These are phyloP conservation scores for Euzetes globulus DNA, from an alignment of 2,888 invertebrate genomes.

Conservation along the genomic window DNA sequence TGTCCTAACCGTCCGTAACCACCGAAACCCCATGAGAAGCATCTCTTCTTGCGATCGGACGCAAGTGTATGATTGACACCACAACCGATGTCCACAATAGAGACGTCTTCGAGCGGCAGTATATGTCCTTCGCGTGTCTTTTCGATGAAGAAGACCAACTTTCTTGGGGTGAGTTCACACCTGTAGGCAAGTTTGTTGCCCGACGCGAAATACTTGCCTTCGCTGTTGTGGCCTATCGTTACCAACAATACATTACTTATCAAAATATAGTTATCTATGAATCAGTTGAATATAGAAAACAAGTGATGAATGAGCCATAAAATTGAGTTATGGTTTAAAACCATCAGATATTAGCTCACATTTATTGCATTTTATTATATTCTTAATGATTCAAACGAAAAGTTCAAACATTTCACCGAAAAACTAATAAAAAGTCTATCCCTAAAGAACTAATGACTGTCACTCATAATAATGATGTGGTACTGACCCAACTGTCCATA, in stretches of 20 bases:
- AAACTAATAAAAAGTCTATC: too few species aligned
- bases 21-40: constrained; percentile 91
- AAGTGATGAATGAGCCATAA: too few species aligned
- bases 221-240: constrained; percentile 72
- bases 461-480: not conserved
- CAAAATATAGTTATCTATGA: too few species aligned
- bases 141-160: constrained; percentile 76
- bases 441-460: not conserved
- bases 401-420: too few species aligned
- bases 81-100: constrained; percentile 80
- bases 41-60: constrained; percentile 76
- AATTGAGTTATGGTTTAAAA: too few species aligned
- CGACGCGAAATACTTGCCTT: constrained; percentile 87
- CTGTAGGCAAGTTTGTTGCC: constrained; percentile 78
- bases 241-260: not conserved
- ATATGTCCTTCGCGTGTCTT: constrained; percentile 75
- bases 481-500: constrained; percentile 69
- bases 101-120: constrained; percentile 67
- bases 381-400: too few species aligned
- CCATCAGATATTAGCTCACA: too few species aligned
- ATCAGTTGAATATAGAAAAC: too few species aligned
- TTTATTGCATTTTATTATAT: too few species aligned
- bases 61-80: constrained; percentile 81
- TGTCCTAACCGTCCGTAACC: constrained; percentile 89
- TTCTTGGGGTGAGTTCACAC: constrained; percentile 74